These are phyloP conservation scores for Drosophila paramelanica DNA, from an alignment of 2,888 invertebrate species.

Conservation along the genomic window DNA sequence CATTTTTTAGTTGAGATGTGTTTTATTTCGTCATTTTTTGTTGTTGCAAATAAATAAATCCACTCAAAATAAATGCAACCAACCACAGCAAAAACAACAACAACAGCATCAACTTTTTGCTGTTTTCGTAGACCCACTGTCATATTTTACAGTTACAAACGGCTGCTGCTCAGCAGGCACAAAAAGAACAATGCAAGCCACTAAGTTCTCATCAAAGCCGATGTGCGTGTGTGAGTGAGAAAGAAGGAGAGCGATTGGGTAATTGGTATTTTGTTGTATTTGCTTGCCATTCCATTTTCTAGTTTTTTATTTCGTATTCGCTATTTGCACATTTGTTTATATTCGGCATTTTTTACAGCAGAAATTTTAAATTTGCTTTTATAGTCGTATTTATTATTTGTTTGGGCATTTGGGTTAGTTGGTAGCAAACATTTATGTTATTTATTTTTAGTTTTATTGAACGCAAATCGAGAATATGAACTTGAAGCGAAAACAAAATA, in stretches of 20 bases:
- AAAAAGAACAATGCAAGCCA: constrained; percentile 12
- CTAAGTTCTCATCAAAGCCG: constrained; percentile 13
- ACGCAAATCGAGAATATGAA: not conserved
- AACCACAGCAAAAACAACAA: constrained; percentile 38
- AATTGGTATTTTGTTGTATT: constrained; percentile 8
- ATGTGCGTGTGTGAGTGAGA: not conserved
- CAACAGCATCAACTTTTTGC: constrained; percentile 4
- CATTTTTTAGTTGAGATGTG: constrained; percentile 42
- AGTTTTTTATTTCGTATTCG: not conserved
- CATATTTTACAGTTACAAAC: constrained; percentile 50
- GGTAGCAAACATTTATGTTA: too few relatives aligned
- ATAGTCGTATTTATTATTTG: constrained; percentile 12
- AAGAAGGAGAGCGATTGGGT: not conserved
- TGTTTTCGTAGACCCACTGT: constrained; percentile 14
- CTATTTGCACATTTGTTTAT: constrained; percentile 10
- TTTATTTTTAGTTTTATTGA: not conserved
- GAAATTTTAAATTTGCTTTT: constrained; percentile 18
- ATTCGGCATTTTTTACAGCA: constrained; percentile 3
- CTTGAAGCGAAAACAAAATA: not conserved
- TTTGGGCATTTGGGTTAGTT: not conserved
- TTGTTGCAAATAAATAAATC: constrained; percentile 64
- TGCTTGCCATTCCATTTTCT: not conserved
- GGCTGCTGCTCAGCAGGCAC: constrained; percentile 1
- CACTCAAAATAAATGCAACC: constrained; percentile 57
- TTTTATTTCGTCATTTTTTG: constrained; percentile 26